Conservation (phyloP, 2,888 invertebrate species). For the Mimas tiliae region DNA sequence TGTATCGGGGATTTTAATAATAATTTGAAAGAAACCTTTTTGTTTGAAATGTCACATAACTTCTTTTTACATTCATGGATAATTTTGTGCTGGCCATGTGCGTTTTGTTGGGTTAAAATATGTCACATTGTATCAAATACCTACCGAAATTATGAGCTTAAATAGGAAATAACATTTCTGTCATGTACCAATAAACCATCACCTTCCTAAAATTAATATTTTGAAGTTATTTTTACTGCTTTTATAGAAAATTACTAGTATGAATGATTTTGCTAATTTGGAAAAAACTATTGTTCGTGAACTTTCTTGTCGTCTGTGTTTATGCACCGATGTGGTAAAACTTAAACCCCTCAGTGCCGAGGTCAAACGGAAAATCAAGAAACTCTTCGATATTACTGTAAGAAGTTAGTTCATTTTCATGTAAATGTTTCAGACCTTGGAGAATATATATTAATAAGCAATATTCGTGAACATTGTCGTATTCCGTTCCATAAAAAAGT, state of each 20-base stretch:
- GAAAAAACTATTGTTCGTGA: slow-evolving; percentile 79
- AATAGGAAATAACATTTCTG: slow-evolving; percentile 43
- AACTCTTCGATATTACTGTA: slow-evolving; percentile 72
- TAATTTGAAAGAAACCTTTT: background rate
- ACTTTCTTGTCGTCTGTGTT: slow-evolving; percentile 75
- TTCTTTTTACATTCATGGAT: no score
- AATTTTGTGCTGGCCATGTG: slow-evolving; percentile 5
- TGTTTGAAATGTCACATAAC: background rate
- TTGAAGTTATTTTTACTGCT: slow-evolving; percentile 5
- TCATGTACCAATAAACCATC: slow-evolving; percentile 52
- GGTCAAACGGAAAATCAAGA: slow-evolving; percentile 73
- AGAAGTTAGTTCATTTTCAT: slow-evolving; percentile 33
- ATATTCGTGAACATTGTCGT: no score
- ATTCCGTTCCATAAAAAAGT: no score
- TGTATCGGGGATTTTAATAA: no score
- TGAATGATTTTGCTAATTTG: slow-evolving; percentile 74
- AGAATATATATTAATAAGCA: no score
- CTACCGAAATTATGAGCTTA: slow-evolving; percentile 54
- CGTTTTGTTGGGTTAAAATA: slow-evolving; percentile 23
- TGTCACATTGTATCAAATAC: slow-evolving; percentile 52
- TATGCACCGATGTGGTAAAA: slow-evolving; percentile 76
- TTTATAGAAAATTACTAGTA: slow-evolving; percentile 46
- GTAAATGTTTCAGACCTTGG: no score
- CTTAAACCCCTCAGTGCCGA: slow-evolving; percentile 75
- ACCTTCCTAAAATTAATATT: slow-evolving; percentile 29